Conservation (phyloP, 2,888 invertebrate species). For the Stratiomys singularior region DNA sequence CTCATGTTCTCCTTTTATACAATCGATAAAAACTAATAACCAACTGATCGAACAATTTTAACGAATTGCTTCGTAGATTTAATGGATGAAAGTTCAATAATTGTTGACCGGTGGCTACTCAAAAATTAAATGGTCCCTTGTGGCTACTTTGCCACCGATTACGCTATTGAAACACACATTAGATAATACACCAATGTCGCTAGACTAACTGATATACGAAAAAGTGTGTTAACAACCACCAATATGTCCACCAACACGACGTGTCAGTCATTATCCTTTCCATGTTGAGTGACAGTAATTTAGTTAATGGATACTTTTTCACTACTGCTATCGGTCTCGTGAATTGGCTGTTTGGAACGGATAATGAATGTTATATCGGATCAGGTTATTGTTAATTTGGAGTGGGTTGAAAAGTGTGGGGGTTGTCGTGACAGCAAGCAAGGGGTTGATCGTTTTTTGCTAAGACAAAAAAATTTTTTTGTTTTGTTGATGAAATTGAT, state of each 20-base stretch:
- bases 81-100: constrained; percentile 7
- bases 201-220: neutral
- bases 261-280: constrained; percentile 25
- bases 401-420: too few species aligned
- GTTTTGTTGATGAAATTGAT: too few species aligned
- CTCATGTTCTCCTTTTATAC: too few species aligned
- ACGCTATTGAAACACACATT: constrained; percentile 6
- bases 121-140: constrained; percentile 8
- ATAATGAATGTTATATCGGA: neutral
- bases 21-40: neutral
- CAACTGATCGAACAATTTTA: neutral
- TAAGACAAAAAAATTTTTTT: too few species aligned
- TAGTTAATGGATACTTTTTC: constrained; percentile 41
- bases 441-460: too few species aligned
- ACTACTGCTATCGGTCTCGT: neutral
- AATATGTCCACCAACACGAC: neutral
- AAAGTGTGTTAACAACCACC: neutral
- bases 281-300: constrained; percentile 41
- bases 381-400: too few species aligned
- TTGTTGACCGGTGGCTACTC: constrained; percentile 12
- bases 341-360: neutral
- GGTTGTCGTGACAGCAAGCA: too few species aligned
- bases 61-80: neutral
- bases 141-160: neutral
- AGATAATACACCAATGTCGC: neutral